Evolutionary conservation across 2,113 vertebrate genomes (phyloP).

Genomic region (Ctenodactylus gundi): DNA sequence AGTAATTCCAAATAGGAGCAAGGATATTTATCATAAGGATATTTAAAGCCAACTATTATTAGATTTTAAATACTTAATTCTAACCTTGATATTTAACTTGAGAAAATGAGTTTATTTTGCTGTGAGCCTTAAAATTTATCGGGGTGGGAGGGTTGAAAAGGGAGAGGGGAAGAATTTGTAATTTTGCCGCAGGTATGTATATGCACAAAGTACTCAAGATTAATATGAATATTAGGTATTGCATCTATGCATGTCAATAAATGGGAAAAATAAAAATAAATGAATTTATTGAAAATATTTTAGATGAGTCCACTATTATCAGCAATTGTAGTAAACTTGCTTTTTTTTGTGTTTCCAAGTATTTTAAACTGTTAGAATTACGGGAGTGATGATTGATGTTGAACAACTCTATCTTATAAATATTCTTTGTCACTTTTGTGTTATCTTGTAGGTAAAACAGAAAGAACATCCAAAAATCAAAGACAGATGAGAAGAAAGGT

Average conservation of each 20-base stretch:
- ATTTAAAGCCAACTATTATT: not conserved
- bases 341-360: not conserved
- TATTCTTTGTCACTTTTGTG: not conserved
- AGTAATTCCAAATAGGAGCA: not conserved
- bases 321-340: not conserved
- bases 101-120: not conserved
- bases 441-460: slow-evolving; percentile 29
- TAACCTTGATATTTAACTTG: slow-evolving; percentile 1
- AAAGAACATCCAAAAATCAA: slow-evolving; percentile 11
- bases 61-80: not conserved
- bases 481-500: slow-evolving; percentile 66
- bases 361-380: not conserved
- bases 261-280: too few relatives aligned
- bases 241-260: too few relatives aligned
- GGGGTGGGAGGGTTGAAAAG: too few relatives aligned
- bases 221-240: too few relatives aligned
- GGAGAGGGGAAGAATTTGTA: too few relatives aligned
- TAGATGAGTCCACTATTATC: not conserved
- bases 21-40: not conserved
- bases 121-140: not conserved
- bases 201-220: too few relatives aligned
- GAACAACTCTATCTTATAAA: not conserved
- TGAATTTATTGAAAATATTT: not conserved
- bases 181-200: too few relatives aligned
- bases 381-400: not conserved